Evolutionary conservation across 2,113 vertebrate species (phyloP).

Genomic region (Centropristis striata): DNA sequence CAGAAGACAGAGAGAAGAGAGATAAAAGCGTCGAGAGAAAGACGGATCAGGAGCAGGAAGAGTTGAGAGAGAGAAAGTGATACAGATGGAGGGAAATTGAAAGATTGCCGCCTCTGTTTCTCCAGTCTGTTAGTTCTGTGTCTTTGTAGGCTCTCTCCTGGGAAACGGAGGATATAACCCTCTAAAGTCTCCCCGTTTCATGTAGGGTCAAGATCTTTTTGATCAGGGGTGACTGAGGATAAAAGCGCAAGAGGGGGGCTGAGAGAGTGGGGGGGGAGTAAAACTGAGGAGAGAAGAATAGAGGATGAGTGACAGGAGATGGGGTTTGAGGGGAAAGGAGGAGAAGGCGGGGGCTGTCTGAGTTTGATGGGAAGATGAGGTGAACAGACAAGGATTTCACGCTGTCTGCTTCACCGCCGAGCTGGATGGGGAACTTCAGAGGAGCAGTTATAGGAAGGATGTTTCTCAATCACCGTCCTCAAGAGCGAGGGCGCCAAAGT

Average conservation of each 20-base stretch:
- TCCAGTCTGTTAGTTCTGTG: constrained; percentile 54
- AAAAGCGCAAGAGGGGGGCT: constrained; percentile 39
- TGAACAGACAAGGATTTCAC: constrained; percentile 65
- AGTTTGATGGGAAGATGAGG: constrained; percentile 53
- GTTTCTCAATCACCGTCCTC: constrained; percentile 40
- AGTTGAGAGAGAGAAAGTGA: constrained; percentile 41
- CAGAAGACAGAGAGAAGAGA: constrained; percentile 39
- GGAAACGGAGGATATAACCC: constrained; percentile 52
- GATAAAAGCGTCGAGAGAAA: constrained; percentile 57
- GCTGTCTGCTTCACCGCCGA: constrained; percentile 48
- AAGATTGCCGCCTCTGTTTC: constrained; percentile 47
- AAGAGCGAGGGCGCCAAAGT: constrained; percentile 6
- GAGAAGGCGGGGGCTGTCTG: not conserved
- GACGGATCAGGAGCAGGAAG: constrained; percentile 35
- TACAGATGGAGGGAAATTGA: constrained; percentile 49
- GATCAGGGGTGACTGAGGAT: constrained; percentile 62
- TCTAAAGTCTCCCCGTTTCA: constrained; percentile 48
- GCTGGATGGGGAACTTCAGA: constrained; percentile 16
- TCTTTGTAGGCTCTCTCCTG: constrained; percentile 66
- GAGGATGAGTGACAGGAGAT: constrained; percentile 55
- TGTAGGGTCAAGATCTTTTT: constrained; percentile 72
- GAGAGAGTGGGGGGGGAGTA: constrained; percentile 9
- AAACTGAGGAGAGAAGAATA: constrained; percentile 39
- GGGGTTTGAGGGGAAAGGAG: not conserved
- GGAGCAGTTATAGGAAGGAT: constrained; percentile 41